Conservation (phyloP, 1,140 invertebrate genomes). For the Wasmannia auropunctata region DNA sequence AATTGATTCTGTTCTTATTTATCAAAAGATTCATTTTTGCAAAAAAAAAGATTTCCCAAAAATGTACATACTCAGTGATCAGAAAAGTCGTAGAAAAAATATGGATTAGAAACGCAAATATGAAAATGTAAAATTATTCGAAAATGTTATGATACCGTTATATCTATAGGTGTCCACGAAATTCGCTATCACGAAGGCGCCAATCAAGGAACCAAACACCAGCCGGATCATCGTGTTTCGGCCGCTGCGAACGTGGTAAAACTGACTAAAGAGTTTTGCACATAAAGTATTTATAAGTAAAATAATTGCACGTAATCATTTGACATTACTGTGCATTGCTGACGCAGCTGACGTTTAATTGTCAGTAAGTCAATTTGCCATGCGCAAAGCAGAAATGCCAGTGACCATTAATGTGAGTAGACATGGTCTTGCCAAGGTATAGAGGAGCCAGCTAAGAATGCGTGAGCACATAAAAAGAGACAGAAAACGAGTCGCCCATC, state of each 20-base stretch:
- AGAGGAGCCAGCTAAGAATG: too few relatives aligned
- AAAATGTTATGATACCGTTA: not conserved
- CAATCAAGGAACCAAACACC: not conserved
- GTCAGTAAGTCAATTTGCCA: too few relatives aligned
- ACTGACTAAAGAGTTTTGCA: too few relatives aligned
- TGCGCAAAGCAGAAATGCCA: too few relatives aligned
- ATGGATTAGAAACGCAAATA: conserved; percentile 6
- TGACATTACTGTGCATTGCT: too few relatives aligned
- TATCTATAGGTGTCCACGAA: conserved; percentile 15
- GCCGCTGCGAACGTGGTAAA: not conserved
- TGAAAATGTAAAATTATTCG: not conserved
- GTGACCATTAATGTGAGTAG: too few relatives aligned
- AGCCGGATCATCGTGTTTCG: not conserved
- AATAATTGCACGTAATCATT: too few relatives aligned
- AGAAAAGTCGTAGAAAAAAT: not conserved
- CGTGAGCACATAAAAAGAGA: too few relatives aligned
- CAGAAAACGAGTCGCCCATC: too few relatives aligned
- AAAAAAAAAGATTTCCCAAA: not conserved
- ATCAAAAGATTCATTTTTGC: not conserved
- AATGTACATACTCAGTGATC: not conserved
- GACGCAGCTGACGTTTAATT: too few relatives aligned
- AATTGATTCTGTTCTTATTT: not conserved
- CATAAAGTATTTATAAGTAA: too few relatives aligned
- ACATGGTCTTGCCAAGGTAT: too few relatives aligned
- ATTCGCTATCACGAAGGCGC: not conserved